Evolutionary conservation across 2,113 vertebrate genomes (phyloP).

Genomic region (Gopherus flavomarginatus): DNA sequence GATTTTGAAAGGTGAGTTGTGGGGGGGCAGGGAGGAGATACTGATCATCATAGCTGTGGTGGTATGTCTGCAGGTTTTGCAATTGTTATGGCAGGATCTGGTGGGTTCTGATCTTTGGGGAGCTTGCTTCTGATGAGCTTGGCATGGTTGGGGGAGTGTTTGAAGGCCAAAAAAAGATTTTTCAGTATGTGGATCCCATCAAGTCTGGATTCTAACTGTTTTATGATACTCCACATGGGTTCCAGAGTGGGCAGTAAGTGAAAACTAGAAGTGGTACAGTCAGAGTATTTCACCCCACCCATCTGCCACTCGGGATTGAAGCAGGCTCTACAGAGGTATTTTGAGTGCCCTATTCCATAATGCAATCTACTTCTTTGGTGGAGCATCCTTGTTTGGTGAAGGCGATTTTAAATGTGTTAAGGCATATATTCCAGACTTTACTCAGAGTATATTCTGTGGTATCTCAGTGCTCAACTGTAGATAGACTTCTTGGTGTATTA

Average conservation of each 20-base stretch:
- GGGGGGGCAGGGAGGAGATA: not conserved
- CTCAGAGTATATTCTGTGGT: not conserved
- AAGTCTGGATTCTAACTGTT: not conserved
- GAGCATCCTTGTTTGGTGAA: not conserved
- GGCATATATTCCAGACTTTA: not conserved
- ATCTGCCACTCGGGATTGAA: not conserved
- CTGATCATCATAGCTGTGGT: not conserved
- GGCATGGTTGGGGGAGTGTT: not conserved
- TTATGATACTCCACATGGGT: not conserved
- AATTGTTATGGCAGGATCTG: not conserved
- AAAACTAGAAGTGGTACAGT: not conserved
- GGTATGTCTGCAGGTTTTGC: not conserved
- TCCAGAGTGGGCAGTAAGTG: not conserved
- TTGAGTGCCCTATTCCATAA: no score
- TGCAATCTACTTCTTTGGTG: not conserved
- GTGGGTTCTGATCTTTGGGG: not conserved
- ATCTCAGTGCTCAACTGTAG: not conserved
- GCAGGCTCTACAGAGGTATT: not conserved
- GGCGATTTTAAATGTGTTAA: not conserved
- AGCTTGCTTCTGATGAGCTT: not conserved
- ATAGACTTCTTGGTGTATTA: not conserved
- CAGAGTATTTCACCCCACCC: not conserved
- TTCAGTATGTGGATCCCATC: not conserved
- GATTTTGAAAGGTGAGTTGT: not conserved
- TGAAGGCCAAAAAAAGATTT: not conserved